Conservation (phyloP, 2,797 vertebrate species). For the Carapus acus region DNA sequence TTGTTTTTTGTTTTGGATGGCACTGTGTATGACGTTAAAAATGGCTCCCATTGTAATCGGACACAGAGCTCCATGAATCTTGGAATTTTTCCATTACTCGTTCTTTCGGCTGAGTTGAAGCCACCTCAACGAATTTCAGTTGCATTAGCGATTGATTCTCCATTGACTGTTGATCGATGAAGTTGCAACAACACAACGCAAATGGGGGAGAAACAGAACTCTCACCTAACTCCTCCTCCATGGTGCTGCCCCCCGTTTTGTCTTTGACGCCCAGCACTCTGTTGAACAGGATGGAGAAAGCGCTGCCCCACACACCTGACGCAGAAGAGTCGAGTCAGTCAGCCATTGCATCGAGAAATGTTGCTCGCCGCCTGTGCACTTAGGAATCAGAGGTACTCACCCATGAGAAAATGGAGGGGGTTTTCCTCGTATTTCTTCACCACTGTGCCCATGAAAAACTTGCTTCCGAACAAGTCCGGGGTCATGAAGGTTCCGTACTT, state of each 20-base stretch:
- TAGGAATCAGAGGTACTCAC: conserved; percentile 61
- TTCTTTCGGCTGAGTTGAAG: no score
- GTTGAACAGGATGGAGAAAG: conserved; percentile 98
- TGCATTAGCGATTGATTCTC: no score
- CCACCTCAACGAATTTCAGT: no score
- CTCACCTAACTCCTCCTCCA: conserved; percentile 98
- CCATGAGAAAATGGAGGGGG: conserved; percentile 96
- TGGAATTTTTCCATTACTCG: no score
- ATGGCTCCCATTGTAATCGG: no score
- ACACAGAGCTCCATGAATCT: no score
- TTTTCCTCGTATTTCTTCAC: conserved; percentile 91
- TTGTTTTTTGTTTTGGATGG: no score
- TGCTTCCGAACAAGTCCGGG: conserved; percentile 93
- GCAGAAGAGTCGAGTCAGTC: background rate
- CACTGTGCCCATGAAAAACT: conserved; percentile 96
- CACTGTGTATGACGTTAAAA: no score
- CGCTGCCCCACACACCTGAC: conserved; percentile 95
- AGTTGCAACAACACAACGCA: background rate
- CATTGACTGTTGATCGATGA: no score
- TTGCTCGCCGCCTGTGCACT: background rate
- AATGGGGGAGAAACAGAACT: background rate
- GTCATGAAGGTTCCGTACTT: conserved; percentile 99
- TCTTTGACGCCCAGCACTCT: conserved; percentile 90
- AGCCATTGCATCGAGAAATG: background rate
- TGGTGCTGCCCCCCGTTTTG: conserved; percentile 78